phyloP scores from a whole-genome alignment of 37 sponge, comb jelly and placozoan genomes.

The Petrosia ficiformis region DNA sequence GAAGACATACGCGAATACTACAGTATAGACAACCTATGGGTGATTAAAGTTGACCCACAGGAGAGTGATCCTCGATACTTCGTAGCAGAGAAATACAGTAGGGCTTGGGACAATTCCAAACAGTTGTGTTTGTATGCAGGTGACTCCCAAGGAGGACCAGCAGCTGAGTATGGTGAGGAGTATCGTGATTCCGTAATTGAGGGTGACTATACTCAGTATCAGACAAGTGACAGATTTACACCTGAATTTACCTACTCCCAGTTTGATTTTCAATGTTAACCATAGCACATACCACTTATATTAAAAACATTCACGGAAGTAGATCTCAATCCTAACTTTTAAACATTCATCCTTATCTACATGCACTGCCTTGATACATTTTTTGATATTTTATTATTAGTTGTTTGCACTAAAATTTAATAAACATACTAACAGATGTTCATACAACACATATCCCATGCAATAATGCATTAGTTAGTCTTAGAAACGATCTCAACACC shows the following conservation, averaged over 20 bases:
- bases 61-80: background rate
- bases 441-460: no score
- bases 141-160: conserved; percentile 20
- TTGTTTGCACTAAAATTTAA: no score
- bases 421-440: no score
- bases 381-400: background rate
- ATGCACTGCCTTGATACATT: background rate
- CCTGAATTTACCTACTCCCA: conserved; percentile 24
- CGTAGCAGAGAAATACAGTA: background rate
- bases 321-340: no score
- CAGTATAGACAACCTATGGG: background rate
- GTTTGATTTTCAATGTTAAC: no score
- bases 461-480: no score
- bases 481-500: no score
- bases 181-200: conserved; percentile 52
- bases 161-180: conserved; percentile 1
- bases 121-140: conserved; percentile 38
- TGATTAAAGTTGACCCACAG: background rate
- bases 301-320: background rate
- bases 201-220: conserved; percentile 25
- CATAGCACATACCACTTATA: background rate
- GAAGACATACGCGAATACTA: background rate
- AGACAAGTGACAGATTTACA: background rate
- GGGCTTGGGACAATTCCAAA: conserved; percentile 17
- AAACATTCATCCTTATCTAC: no score